phyloP scores from a whole-genome alignment of 2,888 invertebrate species.

The Crocallis elinguaria region DNA sequence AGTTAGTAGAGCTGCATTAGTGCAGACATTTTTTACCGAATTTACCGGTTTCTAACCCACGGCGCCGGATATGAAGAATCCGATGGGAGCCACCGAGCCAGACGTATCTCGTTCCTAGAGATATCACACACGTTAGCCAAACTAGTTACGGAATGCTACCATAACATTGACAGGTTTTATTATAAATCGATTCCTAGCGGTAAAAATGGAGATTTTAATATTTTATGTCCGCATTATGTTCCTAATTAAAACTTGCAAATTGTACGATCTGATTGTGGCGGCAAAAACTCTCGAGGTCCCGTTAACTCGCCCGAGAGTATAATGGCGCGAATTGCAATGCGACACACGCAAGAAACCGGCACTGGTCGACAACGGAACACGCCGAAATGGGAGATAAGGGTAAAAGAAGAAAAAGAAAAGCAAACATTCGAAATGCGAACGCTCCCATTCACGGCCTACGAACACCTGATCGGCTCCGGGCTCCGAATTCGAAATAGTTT shows the following conservation, averaged over 20 bases:
- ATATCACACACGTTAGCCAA: constrained; percentile 58
- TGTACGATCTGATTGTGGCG: constrained; percentile 66
- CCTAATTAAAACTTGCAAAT: constrained; percentile 75
- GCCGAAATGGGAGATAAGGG: constrained; percentile 70
- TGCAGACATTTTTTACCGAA: constrained; percentile 12
- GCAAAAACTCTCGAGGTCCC: constrained; percentile 72
- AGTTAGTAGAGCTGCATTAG: background rate
- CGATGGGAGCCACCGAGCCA: constrained; percentile 1
- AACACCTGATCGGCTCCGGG: constrained; percentile 58
- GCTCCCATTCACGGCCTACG: constrained; percentile 62
- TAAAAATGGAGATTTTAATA: constrained; percentile 58
- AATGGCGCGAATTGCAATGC: constrained; percentile 71
- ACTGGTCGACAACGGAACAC: constrained; percentile 54
- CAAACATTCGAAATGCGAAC: constrained; percentile 68
- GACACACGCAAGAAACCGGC: constrained; percentile 67
- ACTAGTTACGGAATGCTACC: constrained; percentile 75
- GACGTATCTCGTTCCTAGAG: constrained; percentile 9
- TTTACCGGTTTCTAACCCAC: constrained; percentile 24
- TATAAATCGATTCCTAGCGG: constrained; percentile 66
- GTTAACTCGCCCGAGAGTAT: constrained; percentile 59
- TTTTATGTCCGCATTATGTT: constrained; percentile 56
- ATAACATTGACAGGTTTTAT: constrained; percentile 76
- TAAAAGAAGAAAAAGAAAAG: constrained; percentile 47
- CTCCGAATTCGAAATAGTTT: constrained; percentile 36
- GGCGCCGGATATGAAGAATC: constrained; percentile 6